Base-by-base conservation (phyloP, 2,113 vertebrate species). In the Dipodomys merriami region DNA sequence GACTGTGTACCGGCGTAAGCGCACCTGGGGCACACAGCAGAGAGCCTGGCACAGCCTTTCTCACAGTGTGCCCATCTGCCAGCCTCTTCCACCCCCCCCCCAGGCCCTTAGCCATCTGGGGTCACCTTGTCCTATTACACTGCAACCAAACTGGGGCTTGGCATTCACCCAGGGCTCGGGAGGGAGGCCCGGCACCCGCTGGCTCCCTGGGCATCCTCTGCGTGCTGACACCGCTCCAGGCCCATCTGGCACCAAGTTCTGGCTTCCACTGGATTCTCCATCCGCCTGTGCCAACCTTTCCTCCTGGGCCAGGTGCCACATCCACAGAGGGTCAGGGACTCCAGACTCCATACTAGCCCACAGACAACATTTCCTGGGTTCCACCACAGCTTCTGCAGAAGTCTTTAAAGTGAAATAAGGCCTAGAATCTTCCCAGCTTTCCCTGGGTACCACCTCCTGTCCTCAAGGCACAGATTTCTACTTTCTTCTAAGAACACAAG, bases 41-140 rank as follows among this genome's bases (percentile, higher is more conserved):
- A 68, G 46, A 29, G 2, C 89, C 4, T 7, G 18, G n/a, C 73
- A 2, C 5, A 4, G 25, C 39, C n/a, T 44, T 65, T 22, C 9
- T 9, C 18, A 1, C 86, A 20, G 12, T 13, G 0, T 10, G 85
- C n/a, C 72, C 62, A 4, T 35, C 80, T 83, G 83, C 83, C 81
- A 15, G 64, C 73, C 78, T 53, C 69, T 76, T 29, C 53, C 22
- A 0, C 39, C 74, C 11, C 62, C 11, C 62, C 88, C 39, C 44
- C 71, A 22, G 20, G 35, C 80, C 83, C 1, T 0, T 2, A 3
- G 60, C 84, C 86, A 10, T 64, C 81, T 29, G 80, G 69, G 74
- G 85, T 91, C 94, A 96, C 93, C 91, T 96, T 90, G 93, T 72
- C 87, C 94, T 53, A 53, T n/a, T 35, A 5, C 19, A 6, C 65